phyloP scores from a whole-genome alignment of 1,140 invertebrate species.

The Agrilus planipennis region DNA sequence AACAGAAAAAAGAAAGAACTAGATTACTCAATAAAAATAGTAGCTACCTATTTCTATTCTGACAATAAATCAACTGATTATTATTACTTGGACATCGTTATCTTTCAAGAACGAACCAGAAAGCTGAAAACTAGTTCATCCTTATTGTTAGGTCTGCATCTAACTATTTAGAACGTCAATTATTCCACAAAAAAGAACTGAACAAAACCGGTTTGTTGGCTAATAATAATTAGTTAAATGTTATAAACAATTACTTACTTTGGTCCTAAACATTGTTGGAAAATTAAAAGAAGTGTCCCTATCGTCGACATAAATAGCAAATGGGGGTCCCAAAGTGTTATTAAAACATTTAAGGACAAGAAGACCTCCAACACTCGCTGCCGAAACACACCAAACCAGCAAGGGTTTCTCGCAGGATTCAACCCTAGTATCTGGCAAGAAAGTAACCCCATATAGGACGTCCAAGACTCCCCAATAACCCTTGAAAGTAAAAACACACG shows the following conservation, averaged over 20 bases:
- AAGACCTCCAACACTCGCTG: conserved; percentile 7
- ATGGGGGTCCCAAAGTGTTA: conserved; percentile 48
- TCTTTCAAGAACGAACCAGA: too few species aligned
- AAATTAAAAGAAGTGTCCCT: conserved; percentile 45
- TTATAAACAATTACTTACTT: too few species aligned
- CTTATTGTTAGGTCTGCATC: neutral
- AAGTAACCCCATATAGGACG: conserved; percentile 19
- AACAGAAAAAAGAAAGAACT: too few species aligned
- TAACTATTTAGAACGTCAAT: too few species aligned
- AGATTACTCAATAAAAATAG: too few species aligned
- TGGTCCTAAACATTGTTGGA: conserved; percentile 42
- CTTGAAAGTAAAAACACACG: conserved; percentile 48
- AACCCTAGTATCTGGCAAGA: neutral
- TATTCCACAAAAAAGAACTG: too few species aligned
- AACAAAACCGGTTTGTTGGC: too few species aligned
- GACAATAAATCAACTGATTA: too few species aligned
- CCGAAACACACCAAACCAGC: neutral
- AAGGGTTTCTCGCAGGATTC: neutral
- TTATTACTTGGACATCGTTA: too few species aligned
- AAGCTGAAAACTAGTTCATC: neutral
- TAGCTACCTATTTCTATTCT: too few species aligned
- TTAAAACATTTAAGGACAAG: conserved; percentile 36
- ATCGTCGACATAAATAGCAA: conserved; percentile 43
- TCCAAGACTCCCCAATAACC: conserved; percentile 47
- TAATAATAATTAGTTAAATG: too few species aligned